Percentiles rank a stretch among this genome's conserved stretches.
Conservation (phyloP, 1,140 invertebrate species). For the Heliconius melpomene region DNA sequence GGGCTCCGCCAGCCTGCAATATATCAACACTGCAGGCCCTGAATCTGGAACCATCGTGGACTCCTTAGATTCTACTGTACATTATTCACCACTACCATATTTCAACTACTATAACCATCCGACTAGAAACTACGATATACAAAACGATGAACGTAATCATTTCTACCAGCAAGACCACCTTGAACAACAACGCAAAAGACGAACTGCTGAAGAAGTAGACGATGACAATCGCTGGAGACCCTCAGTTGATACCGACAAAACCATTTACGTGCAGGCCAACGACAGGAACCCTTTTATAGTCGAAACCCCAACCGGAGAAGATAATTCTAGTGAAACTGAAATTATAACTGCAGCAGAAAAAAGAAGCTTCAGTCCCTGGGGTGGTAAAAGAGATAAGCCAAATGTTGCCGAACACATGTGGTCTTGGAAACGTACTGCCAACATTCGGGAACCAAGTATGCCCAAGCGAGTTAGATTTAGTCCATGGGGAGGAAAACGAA, state of each 20-base stretch:
- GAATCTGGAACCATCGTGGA: slow-evolving; percentile 47
- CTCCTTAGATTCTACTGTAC: slow-evolving; percentile 45
- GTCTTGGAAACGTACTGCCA: slow-evolving; percentile 64
- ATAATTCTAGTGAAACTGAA: slow-evolving; percentile 47
- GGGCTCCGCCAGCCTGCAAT: slow-evolving; percentile 65
- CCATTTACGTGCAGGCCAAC: slow-evolving; percentile 48
- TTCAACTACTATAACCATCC: slow-evolving; percentile 52
- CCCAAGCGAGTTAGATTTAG: slow-evolving; percentile 73
- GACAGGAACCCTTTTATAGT: slow-evolving; percentile 46
- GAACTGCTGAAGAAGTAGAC: slow-evolving; percentile 45
- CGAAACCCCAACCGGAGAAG: slow-evolving; percentile 44
- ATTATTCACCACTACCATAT: slow-evolving; percentile 57
- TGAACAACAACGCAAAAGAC: slow-evolving; percentile 52
- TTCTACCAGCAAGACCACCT: slow-evolving; percentile 44
- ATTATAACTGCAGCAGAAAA: slow-evolving; percentile 52
- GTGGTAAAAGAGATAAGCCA: slow-evolving; percentile 61
- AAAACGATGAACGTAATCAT: slow-evolving; percentile 43
- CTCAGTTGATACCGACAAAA: slow-evolving; percentile 54
- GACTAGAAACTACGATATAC: slow-evolving; percentile 50
- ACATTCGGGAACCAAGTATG: slow-evolving; percentile 69
- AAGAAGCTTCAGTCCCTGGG: slow-evolving; percentile 74
- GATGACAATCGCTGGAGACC: slow-evolving; percentile 53
- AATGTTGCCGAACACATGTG: slow-evolving; percentile 61
- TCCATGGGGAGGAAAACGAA: slow-evolving; percentile 73
- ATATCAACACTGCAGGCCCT: slow-evolving; percentile 57